Conservation (phyloP, 2,113 vertebrate genomes). For the Sterrhoptilus dennistouni region DNA sequence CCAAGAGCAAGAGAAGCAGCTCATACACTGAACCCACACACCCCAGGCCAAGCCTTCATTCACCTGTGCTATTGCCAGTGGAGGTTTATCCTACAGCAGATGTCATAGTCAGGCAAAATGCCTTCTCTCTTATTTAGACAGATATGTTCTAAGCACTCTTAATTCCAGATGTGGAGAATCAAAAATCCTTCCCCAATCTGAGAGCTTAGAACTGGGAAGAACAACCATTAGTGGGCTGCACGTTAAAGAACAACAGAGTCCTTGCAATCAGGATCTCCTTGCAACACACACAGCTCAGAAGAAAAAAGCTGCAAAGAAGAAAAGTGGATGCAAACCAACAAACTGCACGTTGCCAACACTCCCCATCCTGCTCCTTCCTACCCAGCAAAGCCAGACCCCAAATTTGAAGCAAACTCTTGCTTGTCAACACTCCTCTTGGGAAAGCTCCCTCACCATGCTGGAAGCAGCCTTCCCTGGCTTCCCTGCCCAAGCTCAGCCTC, state of each 20-base stretch:
- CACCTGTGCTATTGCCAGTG: background rate
- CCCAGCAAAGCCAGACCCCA: background rate
- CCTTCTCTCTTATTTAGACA: background rate
- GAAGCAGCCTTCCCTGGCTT: background rate
- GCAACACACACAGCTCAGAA: background rate
- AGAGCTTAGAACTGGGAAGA: background rate
- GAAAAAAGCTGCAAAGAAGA: background rate
- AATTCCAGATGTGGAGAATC: background rate
- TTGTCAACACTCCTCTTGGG: conserved; percentile 31
- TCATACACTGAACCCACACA: background rate
- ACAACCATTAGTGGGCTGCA: background rate
- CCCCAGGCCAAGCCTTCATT: background rate
- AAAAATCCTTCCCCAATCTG: background rate
- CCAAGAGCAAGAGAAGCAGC: background rate
- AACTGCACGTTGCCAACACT: background rate
- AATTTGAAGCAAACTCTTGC: background rate
- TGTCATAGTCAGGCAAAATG: background rate
- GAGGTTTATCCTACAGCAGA: background rate
- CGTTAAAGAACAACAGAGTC: background rate
- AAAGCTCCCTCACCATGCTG: background rate
- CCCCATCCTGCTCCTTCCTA: background rate
- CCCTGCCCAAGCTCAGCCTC: background rate
- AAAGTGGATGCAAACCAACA: background rate
- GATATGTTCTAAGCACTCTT: background rate
- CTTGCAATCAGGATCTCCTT: background rate